Evolutionary conservation across 2,888 invertebrate species (phyloP).

Genomic region (Carterocephalus palaemon): DNA sequence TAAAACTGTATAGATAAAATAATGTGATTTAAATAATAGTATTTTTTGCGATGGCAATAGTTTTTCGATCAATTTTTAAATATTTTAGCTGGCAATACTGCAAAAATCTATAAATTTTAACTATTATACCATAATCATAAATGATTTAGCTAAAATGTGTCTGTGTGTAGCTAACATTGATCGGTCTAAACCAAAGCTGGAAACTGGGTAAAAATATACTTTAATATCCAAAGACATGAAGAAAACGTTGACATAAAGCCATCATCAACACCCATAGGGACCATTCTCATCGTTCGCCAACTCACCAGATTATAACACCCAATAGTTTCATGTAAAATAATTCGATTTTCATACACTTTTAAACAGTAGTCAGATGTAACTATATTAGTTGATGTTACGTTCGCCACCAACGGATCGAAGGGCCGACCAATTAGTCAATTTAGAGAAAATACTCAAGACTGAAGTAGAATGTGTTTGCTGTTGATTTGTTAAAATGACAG

Average conservation of each 20-base stretch:
- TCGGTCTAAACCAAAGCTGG: conserved; percentile 6
- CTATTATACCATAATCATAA: no score
- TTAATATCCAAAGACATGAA: background rate
- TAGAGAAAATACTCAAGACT: conserved; percentile 69
- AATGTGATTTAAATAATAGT: conserved; percentile 12
- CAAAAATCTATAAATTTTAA: no score
- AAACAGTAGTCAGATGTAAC: conserved; percentile 5
- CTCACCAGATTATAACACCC: no score
- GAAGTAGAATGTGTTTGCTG: conserved; percentile 51
- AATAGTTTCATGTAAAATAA: background rate
- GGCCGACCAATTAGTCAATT: conserved; percentile 68
- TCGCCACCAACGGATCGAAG: conserved; percentile 30
- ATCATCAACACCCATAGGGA: background rate
- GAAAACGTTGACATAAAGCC: background rate
- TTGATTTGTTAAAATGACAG: conserved; percentile 29
- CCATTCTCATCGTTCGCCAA: no score
- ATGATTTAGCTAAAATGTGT: conserved; percentile 12
- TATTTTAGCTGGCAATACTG: conserved; percentile 13
- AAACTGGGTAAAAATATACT: background rate
- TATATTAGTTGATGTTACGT: conserved; percentile 15
- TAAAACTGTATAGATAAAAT: conserved; percentile 7
- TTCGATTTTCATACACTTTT: conserved; percentile 5
- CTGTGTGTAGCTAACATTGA: background rate
- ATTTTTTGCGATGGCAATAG: conserved; percentile 22
- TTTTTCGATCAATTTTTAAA: conserved; percentile 20